phyloP scores from a whole-genome alignment of 2,113 vertebrate genomes.

The Anolis sagrei region DNA sequence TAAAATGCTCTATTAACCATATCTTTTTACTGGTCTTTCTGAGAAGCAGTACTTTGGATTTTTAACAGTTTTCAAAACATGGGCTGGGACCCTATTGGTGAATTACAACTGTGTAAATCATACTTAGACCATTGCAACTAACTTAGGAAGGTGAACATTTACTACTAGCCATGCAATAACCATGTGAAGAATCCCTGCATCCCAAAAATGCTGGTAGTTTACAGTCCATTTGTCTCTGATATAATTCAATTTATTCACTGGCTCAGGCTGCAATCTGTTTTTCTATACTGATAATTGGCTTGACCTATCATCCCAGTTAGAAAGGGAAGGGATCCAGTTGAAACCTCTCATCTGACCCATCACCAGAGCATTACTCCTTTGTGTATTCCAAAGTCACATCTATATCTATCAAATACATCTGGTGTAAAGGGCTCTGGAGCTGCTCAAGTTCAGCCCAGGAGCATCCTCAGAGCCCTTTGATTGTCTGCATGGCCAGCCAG shows the following conservation, averaged over 20 bases:
- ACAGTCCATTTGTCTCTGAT: not conserved
- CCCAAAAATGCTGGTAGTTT: not conserved
- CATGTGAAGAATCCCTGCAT: not conserved
- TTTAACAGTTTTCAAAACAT: too few species aligned
- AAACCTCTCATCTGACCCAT: not conserved
- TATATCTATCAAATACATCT: too few species aligned
- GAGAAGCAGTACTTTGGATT: not conserved
- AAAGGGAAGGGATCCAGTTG: not conserved
- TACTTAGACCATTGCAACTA: too few species aligned
- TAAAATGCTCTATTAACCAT: slow-evolving; percentile 1
- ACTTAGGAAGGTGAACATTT: not conserved
- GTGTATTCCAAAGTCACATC: not conserved
- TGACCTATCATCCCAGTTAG: not conserved
- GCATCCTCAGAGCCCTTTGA: too few species aligned
- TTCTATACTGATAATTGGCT: not conserved
- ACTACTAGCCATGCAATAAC: not conserved
- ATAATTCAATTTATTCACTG: not conserved
- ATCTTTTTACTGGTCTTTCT: slow-evolving; percentile 4
- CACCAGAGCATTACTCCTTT: not conserved
- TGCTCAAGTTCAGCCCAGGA: too few species aligned
- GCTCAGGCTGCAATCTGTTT: not conserved
- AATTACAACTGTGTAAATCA: too few species aligned
- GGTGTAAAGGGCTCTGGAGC: too few species aligned
- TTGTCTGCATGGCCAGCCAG: too few species aligned
- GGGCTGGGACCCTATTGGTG: too few species aligned